Evolutionary conservation across 2,888 invertebrate species (phyloP).

Genomic region (Tillus elongatus): DNA sequence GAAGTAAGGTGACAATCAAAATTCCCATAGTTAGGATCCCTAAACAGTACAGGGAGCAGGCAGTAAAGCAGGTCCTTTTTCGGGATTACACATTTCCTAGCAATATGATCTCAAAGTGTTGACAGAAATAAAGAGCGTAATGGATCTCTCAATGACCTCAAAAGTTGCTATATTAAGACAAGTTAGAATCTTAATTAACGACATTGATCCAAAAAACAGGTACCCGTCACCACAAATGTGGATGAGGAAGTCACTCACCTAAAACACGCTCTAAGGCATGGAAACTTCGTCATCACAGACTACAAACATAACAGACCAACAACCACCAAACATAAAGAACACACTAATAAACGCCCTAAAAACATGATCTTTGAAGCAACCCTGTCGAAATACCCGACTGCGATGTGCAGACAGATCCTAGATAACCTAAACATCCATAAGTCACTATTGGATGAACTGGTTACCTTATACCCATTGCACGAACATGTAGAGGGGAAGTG

Average conservation of each 20-base stretch:
- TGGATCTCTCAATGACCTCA: neutral
- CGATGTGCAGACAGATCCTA: too few species aligned
- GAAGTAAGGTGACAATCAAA: neutral
- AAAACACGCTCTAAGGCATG: neutral
- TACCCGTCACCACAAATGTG: neutral
- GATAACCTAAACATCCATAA: too few species aligned
- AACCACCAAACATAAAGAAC: too few species aligned
- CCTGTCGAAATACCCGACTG: too few species aligned
- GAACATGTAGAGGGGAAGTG: too few species aligned
- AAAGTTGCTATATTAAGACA: neutral
- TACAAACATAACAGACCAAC: neutral
- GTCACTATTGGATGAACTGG: too few species aligned
- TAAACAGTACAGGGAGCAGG: neutral
- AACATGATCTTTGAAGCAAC: too few species aligned
- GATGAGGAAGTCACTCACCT: neutral
- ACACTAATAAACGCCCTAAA: too few species aligned
- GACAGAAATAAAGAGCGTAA: neutral
- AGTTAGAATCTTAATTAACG: neutral
- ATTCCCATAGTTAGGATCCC: neutral
- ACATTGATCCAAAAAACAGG: neutral
- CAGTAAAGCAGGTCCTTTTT: neutral
- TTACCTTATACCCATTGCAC: too few species aligned
- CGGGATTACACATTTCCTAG: neutral
- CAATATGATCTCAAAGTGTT: neutral
- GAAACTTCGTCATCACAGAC: neutral